Evolutionary conservation across 2,113 vertebrate genomes (phyloP), one percentile per base, ranked within the genome.

Genomic region (Gorsachius goisagi): DNA sequence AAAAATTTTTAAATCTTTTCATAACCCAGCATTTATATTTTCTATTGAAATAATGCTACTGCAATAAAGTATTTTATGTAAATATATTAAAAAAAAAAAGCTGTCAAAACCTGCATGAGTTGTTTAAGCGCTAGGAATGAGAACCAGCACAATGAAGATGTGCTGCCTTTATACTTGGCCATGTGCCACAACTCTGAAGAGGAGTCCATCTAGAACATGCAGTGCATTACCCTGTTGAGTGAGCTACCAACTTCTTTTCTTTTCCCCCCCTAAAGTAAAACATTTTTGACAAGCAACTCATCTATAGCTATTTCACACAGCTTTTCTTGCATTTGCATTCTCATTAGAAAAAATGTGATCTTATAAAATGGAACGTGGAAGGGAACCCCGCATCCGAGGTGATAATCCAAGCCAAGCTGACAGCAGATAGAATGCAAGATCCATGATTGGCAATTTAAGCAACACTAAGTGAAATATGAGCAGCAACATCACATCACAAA

Each of bases 271-370:
- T 52, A 97, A 98, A 97, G 97, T 89, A 98, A 98, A 99, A 96
- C 95, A 96, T 97, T 98, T 98, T 97, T 98, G 99, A 99, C 99
- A 98, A 97, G 94, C 85, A 94, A 89, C 98, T 98, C 98, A 97
- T 99, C 98, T 97, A 97, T 91, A 97, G 98, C 97, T 85, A 95
- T 98, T 98, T 98, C 98, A 97, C 98, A 98, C 97, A 98, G 98
- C 98, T 98, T 98, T 98, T 96, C 98, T 98, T 98, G 98, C 98
- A 98, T 98, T 99, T 98, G 97, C 97, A 98, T 99, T 98, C 98
- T 99, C 98, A 98, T 99, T 99, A 99, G 97, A 97, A 98, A 98
- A 98, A 98, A 98, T 97, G 97, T 89, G 92, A 98, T 98, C 98
- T 97, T 96, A 90, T 97, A 97, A 98, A 98, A 96, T 92, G 82